Evolutionary conservation across 1,140 invertebrate genomes (phyloP).

Genomic region (Pristionchus pacificus): DNA sequence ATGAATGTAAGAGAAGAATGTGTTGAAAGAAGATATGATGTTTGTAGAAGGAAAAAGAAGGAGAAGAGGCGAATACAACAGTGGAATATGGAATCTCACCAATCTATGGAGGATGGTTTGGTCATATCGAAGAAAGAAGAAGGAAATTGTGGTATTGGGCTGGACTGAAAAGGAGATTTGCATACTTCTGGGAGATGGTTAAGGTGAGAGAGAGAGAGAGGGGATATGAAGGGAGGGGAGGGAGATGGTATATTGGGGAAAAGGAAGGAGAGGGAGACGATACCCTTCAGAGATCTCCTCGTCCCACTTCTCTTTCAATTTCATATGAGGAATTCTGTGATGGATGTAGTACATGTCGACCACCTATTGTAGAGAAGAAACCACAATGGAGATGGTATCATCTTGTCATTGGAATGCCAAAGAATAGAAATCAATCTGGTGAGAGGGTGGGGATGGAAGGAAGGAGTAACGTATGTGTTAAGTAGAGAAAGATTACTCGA

Average conservation of each 20-base stretch:
- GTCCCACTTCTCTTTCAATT: background rate
- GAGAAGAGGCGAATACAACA: background rate
- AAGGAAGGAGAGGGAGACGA: background rate
- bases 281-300: background rate
- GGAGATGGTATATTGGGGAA: background rate
- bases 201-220: slow-evolving; percentile 16
- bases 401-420: slow-evolving; percentile 34
- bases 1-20: slow-evolving; percentile 3
- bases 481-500: slow-evolving; percentile 32
- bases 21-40: background rate
- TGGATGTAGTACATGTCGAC: slow-evolving; percentile 30
- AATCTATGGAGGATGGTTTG: slow-evolving; percentile 34
- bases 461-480: slow-evolving; percentile 13
- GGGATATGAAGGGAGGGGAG: slow-evolving; percentile 22
- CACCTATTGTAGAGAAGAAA: slow-evolving; percentile 18
- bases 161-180: slow-evolving; percentile 28
- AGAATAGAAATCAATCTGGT: slow-evolving; percentile 2
- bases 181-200: slow-evolving; percentile 40
- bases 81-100: slow-evolving; percentile 29
- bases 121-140: slow-evolving; percentile 33
- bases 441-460: background rate
- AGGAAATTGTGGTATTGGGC: slow-evolving; percentile 39
- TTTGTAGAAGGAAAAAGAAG: slow-evolving; percentile 8
- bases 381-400: slow-evolving; percentile 40
- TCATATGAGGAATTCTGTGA: slow-evolving; percentile 30